Evolutionary conservation across 2,888 invertebrate genomes (phyloP).

Genomic region (Julus scandinavius): DNA sequence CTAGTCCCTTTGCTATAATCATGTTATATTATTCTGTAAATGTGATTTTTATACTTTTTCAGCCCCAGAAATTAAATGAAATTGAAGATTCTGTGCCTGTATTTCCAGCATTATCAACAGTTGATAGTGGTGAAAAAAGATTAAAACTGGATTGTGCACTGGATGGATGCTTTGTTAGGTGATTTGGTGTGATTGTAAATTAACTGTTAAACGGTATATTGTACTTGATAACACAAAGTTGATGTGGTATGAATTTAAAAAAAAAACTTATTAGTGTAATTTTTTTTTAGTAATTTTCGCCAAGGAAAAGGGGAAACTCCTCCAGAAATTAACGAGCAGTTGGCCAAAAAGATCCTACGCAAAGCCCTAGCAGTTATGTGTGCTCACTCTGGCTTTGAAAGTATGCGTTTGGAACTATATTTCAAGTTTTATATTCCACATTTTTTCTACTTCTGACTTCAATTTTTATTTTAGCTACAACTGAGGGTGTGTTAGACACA

Average conservation of each 20-base stretch:
- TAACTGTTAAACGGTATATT: background rate
- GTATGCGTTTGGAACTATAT: constrained; percentile 60
- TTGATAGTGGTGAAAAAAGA: constrained; percentile 25
- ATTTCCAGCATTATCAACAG: constrained; percentile 38
- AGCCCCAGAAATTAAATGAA: constrained; percentile 47
- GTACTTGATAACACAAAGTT: background rate
- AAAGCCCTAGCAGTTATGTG: constrained; percentile 65
- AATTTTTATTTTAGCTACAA: constrained; percentile 53
- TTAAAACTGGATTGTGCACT: background rate
- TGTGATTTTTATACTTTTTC: constrained; percentile 25
- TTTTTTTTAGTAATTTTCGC: constrained; percentile 61
- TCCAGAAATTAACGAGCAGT: constrained; percentile 63
- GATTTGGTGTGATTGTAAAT: background rate
- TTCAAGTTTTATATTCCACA: background rate
- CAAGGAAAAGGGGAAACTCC: constrained; percentile 63
- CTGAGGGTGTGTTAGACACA: constrained; percentile 53
- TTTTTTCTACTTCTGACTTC: background rate
- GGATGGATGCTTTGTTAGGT: constrained; percentile 49
- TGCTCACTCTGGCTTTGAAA: constrained; percentile 65
- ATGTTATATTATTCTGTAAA: background rate
- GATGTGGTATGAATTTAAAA: background rate
- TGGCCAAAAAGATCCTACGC: constrained; percentile 63
- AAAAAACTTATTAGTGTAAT: too few species aligned
- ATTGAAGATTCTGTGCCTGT: constrained; percentile 36
- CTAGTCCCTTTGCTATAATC: too few species aligned